These are phyloP conservation scores for Thereva nobilitata DNA, from an alignment of 2,888 invertebrate genomes.

Conservation along the genomic window DNA sequence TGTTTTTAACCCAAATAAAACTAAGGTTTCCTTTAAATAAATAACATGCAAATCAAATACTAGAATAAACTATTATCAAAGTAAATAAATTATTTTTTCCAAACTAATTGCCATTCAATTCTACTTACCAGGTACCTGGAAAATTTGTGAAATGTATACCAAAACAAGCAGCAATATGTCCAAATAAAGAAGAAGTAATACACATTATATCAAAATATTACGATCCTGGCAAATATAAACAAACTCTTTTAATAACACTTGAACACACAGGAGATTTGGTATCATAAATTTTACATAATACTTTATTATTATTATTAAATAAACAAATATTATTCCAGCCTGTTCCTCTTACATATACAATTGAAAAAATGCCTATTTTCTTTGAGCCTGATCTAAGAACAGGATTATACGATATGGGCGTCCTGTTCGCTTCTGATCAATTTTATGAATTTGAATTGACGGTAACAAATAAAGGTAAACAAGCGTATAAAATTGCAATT, in stretches of 20 bases:
- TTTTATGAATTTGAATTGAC: constrained; percentile 44
- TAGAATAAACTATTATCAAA: too few species aligned
- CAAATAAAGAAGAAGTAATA: background rate
- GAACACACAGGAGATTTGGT: constrained; percentile 46
- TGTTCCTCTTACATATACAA: constrained; percentile 48
- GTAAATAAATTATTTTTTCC: too few species aligned
- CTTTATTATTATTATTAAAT: background rate
- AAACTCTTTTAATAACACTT: constrained; percentile 47
- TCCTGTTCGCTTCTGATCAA: constrained; percentile 46
- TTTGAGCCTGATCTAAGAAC: constrained; percentile 49
- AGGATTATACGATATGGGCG: constrained; percentile 47
- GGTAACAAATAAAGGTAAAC: constrained; percentile 49
- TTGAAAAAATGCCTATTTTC: constrained; percentile 51
- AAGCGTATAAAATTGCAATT: constrained; percentile 47
- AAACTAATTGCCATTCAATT: too few species aligned
- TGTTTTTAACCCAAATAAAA: too few species aligned
- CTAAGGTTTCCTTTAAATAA: too few species aligned
- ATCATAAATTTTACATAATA: background rate
- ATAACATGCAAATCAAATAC: too few species aligned
- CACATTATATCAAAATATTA: too few species aligned
- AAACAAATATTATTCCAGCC: constrained; percentile 42
- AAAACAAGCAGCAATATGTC: constrained; percentile 50
- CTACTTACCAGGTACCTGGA: too few species aligned
- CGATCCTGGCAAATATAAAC: constrained; percentile 51
- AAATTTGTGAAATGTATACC: constrained; percentile 34